Conservation (phyloP, 1,140 invertebrate species). For the Metopolophium dirhodum region DNA sequence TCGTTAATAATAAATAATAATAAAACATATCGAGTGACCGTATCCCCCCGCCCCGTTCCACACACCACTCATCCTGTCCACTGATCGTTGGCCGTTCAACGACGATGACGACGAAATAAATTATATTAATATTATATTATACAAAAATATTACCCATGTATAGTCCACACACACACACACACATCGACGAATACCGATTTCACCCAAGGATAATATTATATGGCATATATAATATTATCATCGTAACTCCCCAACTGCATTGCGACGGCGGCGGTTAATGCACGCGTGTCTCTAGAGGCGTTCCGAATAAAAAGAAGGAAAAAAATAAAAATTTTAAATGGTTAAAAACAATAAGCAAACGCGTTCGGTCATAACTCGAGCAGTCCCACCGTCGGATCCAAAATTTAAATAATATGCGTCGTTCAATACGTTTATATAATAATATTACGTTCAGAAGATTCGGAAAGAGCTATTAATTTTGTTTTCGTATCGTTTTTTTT, state of each 20-base stretch:
- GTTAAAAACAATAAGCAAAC: neutral
- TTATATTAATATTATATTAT: constrained; percentile 21
- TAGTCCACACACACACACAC: neutral
- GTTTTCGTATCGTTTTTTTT: neutral
- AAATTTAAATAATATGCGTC: neutral
- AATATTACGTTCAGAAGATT: neutral
- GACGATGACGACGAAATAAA: neutral
- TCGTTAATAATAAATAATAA: constrained; percentile 35
- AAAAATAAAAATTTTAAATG: neutral
- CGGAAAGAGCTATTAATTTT: neutral
- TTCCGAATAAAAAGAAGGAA: neutral
- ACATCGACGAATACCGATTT: constrained; percentile 20
- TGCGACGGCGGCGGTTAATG: neutral
- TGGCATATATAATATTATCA: no score
- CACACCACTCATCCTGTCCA: neutral
- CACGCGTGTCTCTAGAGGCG: neutral
- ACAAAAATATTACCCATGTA: neutral
- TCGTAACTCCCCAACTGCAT: neutral
- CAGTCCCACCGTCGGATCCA: neutral
- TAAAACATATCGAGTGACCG: neutral
- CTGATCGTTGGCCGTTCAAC: neutral
- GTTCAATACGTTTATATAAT: neutral
- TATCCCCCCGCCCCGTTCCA: neutral
- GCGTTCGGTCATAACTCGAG: neutral
- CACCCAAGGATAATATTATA: neutral